A percentile compares a stretch with the other conserved stretches of the same genome.
These are phyloP conservation scores for Archegozetes longisetosus DNA, from an alignment of 1,140 invertebrate genomes.

Conservation along the genomic window DNA sequence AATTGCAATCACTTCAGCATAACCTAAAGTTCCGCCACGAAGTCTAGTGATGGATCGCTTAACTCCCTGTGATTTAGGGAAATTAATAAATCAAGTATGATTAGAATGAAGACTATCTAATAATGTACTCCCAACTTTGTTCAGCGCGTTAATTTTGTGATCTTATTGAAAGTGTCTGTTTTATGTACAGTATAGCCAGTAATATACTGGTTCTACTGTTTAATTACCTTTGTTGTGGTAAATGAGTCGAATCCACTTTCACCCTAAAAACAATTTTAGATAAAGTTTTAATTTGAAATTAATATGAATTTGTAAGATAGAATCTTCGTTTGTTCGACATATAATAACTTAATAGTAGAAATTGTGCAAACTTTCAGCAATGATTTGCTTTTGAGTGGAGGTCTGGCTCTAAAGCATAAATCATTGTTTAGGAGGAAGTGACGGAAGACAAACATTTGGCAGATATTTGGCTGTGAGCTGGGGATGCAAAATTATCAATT, in stretches of 20 bases:
- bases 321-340: too few species aligned
- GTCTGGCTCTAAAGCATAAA: too few species aligned
- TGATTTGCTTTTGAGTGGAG: too few species aligned
- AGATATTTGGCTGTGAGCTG: too few species aligned
- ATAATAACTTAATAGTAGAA: too few species aligned
- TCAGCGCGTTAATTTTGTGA: too few species aligned
- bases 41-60: constrained; percentile 81
- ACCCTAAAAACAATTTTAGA: constrained; percentile 17
- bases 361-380: too few species aligned
- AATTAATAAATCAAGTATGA: background rate
- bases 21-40: constrained; percentile 64
- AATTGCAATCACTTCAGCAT: constrained; percentile 84
- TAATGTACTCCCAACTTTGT: background rate
- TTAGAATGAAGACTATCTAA: background rate
- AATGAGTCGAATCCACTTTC: constrained; percentile 23
- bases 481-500: too few species aligned
- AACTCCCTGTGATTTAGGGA: constrained; percentile 41
- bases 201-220: background rate
- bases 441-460: too few species aligned
- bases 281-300: background rate
- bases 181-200: background rate
- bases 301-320: too few species aligned
- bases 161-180: too few species aligned
- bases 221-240: constrained; percentile 21
- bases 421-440: too few species aligned